phyloP scores from a whole-genome alignment of 2,888 invertebrate genomes.

The Adela reaumurella region DNA sequence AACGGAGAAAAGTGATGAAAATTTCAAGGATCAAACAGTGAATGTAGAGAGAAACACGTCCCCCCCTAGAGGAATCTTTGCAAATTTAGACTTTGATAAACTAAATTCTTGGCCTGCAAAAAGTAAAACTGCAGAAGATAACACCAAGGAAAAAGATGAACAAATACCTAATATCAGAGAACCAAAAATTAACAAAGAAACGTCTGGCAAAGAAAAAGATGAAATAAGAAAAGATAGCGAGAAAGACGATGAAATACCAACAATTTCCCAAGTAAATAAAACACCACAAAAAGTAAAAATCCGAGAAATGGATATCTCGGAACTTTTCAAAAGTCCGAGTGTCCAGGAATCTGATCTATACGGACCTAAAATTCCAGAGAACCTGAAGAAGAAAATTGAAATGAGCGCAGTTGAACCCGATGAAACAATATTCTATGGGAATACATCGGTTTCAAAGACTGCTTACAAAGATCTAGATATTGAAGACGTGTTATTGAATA shows the following conservation, averaged over 20 bases:
- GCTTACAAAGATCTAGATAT: background rate
- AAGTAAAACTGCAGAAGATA: constrained; percentile 19
- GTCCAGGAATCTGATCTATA: constrained; percentile 31
- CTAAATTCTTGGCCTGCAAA: constrained; percentile 38
- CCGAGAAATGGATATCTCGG: background rate
- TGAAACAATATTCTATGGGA: background rate
- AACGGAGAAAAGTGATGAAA: constrained; percentile 10
- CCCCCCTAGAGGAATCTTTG: constrained; percentile 70
- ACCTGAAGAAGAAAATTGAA: constrained; percentile 26
- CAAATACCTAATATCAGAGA: no score
- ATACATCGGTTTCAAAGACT: background rate
- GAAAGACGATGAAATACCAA: no score
- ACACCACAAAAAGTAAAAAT: no score
- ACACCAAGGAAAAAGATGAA: no score
- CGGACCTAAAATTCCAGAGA: constrained; percentile 59
- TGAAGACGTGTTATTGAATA: background rate
- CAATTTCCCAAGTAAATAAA: no score
- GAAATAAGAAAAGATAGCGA: constrained; percentile 6
- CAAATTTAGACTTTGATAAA: constrained; percentile 60
- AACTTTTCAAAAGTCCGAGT: constrained; percentile 3
- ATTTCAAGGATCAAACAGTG: constrained; percentile 34
- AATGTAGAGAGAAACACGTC: constrained; percentile 63
- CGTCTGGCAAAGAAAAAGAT: no score
- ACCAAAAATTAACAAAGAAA: no score
- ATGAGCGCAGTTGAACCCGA: constrained; percentile 2